These are phyloP conservation scores for Bimastos eiseni DNA, from an alignment of 2,888 invertebrate genomes.

Conservation along the genomic window DNA sequence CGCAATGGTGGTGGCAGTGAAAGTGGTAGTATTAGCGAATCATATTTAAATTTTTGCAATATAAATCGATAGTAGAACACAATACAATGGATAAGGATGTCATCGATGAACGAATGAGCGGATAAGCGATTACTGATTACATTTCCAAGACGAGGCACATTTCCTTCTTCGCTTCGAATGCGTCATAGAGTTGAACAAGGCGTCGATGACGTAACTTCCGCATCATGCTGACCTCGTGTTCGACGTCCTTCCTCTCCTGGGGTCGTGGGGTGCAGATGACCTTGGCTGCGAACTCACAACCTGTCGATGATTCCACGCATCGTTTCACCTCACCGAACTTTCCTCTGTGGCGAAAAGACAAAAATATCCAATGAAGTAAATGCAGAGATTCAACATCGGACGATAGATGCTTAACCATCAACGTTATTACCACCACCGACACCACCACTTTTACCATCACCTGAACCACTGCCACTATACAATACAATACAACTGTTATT, in stretches of 20 bases:
- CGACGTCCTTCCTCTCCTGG: constrained; percentile 82
- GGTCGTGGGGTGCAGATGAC: constrained; percentile 84
- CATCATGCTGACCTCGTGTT: constrained; percentile 96
- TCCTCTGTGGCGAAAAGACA: constrained; percentile 70
- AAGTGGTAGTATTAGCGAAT: no score
- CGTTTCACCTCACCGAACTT: constrained; percentile 95
- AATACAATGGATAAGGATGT: not conserved
- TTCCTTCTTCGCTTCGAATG: constrained; percentile 82
- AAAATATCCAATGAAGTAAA: not conserved
- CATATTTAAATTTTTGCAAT: no score
- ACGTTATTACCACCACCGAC: no score
- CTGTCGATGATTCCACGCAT: constrained; percentile 81
- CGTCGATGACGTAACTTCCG: constrained; percentile 88
- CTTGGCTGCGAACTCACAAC: constrained; percentile 85
- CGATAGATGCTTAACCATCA: not conserved
- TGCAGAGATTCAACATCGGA: not conserved
- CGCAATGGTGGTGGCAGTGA: no score
- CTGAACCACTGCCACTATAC: no score
- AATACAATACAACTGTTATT: no score
- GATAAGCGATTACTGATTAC: constrained; percentile 71
- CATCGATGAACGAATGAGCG: no score
- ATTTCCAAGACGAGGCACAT: constrained; percentile 96
- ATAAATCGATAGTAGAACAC: not conserved
- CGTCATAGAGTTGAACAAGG: constrained; percentile 94
- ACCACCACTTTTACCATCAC: no score